These are phyloP conservation scores for Stenurella melanura DNA, from an alignment of 2,888 invertebrate genomes.

Conservation along the genomic window DNA sequence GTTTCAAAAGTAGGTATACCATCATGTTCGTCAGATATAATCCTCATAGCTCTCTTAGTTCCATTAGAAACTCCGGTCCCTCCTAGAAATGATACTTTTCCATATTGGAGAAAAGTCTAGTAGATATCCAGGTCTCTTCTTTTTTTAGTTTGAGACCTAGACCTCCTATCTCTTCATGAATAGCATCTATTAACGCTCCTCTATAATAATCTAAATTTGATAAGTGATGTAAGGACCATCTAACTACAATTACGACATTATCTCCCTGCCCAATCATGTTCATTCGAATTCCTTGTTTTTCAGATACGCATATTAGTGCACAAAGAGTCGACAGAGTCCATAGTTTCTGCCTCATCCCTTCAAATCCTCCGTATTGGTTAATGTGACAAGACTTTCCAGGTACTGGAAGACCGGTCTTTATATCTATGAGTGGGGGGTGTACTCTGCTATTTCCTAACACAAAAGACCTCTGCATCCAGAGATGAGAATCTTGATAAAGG, in stretches of 20 bases:
- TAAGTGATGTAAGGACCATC: background rate
- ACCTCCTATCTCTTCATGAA: background rate
- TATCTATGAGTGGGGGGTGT: slow-evolving; percentile 6
- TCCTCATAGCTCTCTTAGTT: slow-evolving; percentile 14
- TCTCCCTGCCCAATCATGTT: slow-evolving; percentile 22
- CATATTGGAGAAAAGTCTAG: background rate
- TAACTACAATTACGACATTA: slow-evolving; percentile 12
- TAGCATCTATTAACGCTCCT: background rate
- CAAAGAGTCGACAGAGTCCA: slow-evolving; percentile 16
- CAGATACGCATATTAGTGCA: background rate
- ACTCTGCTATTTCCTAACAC: slow-evolving; percentile 13
- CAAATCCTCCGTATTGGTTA: slow-evolving; percentile 26
- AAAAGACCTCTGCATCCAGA: slow-evolving; percentile 26
- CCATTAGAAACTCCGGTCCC: background rate
- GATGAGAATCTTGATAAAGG: slow-evolving; percentile 11
- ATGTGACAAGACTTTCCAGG: slow-evolving; percentile 12
- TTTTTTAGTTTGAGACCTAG: background rate
- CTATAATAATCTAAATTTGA: background rate
- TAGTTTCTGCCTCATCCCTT: slow-evolving; percentile 33
- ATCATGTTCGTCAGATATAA: slow-evolving; percentile 19
- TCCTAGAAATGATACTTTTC: background rate
- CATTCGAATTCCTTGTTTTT: background rate
- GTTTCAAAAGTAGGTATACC: slow-evolving; percentile 20
- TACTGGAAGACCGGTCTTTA: slow-evolving; percentile 1
- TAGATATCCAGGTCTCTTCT: slow-evolving; percentile 18